These are phyloP conservation scores for Chaitophorus viminalis DNA, from an alignment of 2,888 invertebrate genomes.

Conservation along the genomic window DNA sequence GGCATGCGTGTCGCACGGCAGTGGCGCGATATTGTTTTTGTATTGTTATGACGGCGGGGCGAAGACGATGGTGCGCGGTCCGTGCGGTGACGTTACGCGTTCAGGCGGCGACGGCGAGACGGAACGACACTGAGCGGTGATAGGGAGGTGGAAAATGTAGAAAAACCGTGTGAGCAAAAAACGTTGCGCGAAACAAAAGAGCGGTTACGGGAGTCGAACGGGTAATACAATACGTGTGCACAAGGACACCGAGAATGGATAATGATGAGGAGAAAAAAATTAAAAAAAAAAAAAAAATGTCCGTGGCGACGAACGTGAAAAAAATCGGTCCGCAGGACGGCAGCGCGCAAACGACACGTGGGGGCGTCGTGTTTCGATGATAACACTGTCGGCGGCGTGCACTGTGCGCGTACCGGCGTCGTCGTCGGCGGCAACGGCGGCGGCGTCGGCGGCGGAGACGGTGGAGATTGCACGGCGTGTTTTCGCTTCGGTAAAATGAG, in stretches of 20 bases:
- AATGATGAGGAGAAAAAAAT: not conserved
- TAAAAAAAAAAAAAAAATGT: not conserved
- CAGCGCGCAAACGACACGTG: conserved; percentile 11
- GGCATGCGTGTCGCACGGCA: not conserved
- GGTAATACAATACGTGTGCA: no score
- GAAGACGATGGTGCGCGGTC: not conserved
- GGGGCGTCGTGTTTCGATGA: conserved; percentile 27
- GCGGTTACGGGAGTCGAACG: no score
- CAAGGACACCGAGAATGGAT: not conserved
- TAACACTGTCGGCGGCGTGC: conserved; percentile 52
- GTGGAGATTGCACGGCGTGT: conserved; percentile 57
- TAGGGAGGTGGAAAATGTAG: not conserved
- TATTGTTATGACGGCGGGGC: no score
- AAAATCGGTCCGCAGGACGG: not conserved
- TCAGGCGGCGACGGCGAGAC: conserved; percentile 54
- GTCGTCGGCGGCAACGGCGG: not conserved
- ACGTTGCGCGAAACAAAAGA: no score
- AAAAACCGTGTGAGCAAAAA: no score
- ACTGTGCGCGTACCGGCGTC: conserved; percentile 31
- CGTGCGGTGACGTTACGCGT: no score
- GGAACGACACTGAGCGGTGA: no score
- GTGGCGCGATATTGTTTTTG: no score
- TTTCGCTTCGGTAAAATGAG: conserved; percentile 58
- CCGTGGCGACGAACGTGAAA: not conserved
- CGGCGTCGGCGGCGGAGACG: conserved; percentile 7